These are phyloP conservation scores for Uropsilus gracilis DNA, from an alignment of 2,113 vertebrate genomes.

Conservation along the genomic window DNA sequence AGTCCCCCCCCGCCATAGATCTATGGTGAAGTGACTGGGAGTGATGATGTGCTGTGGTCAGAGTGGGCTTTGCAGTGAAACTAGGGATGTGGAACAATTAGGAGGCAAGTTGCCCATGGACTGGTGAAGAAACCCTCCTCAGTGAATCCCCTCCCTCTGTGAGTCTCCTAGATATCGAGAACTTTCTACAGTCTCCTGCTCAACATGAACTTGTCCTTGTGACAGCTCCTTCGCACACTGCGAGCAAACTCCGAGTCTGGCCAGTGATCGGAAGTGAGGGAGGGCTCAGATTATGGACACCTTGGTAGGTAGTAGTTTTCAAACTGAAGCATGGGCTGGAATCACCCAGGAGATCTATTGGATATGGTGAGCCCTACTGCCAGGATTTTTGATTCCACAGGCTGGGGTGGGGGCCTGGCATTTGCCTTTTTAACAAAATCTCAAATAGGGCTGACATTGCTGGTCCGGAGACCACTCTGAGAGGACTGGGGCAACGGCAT, in stretches of 20 bases:
- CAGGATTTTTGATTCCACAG: background rate
- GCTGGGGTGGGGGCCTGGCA: background rate
- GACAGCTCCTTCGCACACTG: background rate
- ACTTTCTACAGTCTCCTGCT: background rate
- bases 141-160: no score
- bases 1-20: background rate
- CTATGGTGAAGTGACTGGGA: background rate
- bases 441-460: background rate
- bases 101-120: background rate
- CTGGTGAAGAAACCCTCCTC: background rate
- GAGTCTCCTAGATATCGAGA: background rate
- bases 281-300: background rate
- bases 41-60: background rate
- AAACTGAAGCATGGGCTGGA: background rate
- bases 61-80: background rate
- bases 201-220: background rate
- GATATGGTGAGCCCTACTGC: background rate
- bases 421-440: conserved; percentile 14
- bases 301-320: background rate
- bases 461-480: background rate
- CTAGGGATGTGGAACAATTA: background rate
- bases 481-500: background rate
- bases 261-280: background rate
- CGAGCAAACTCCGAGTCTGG: background rate
- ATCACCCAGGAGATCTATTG: background rate